Base-by-base conservation (phyloP, 2,888 invertebrate species). In the Girardia tigrina region DNA sequence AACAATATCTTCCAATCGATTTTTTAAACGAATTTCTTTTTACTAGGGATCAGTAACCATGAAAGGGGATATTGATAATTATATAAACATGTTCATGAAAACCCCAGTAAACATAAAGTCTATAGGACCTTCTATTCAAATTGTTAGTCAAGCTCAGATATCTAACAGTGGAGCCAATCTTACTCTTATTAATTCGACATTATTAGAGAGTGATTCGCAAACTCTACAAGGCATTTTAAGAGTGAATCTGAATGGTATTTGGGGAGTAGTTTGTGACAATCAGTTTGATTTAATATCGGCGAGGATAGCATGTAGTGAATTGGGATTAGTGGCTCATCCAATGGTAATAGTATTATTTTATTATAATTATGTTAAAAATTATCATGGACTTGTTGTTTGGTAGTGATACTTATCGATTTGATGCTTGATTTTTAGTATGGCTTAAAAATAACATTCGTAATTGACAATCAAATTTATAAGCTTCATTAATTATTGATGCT, bases 281-380 rank as follows among this genome's bases (percentile, higher is more conserved):
- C 29, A 72, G 26, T 72, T 72, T 23, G 72, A 72, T 23, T 20
- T 72, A 14, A 42, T 26, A 26, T 28, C 29, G 8, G 72, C 72
- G 14, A 23, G 42, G 26, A 72, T 28, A n/a, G 72, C 42, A 6
- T 72, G 72, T 29, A 26, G 23, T 23, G 20, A 23, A 23, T 42
- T 72, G 72, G 72, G 72, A 29, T 23, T 72, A 42, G 72, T 72
- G 14, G 72, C 72, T 20, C 72, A 72, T 23, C 72, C 72, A 56
- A 20, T n/a, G 56, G 56, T 56, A 8, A 56, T n/a, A n/a, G n/a
- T n/a, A n/a, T n/a, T n/a, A n/a, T n/a, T n/a, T n/a, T n/a, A n/a
- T n/a, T n/a, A n/a, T n/a, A n/a, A n/a, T n/a, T n/a, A n/a, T n/a
- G n/a, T n/a, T n/a, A n/a, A n/a, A n/a, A n/a, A n/a, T n/a, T n/a